Percentiles rank a stretch among this genome's conserved stretches.
Conservation (phyloP, 2,797 vertebrate genomes). For the Myripristis jacobus region DNA sequence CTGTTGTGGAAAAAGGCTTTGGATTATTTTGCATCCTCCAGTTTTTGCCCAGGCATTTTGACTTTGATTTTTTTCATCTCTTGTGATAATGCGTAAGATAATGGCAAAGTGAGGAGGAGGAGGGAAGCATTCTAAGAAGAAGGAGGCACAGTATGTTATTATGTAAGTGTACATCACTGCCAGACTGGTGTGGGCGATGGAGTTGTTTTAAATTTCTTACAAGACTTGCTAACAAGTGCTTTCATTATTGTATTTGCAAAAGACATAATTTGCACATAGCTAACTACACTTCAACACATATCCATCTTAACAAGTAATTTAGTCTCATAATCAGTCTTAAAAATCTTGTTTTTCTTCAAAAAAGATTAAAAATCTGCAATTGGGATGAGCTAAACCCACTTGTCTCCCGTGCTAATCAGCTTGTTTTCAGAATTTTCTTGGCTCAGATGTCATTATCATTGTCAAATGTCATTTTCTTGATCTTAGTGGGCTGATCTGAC, state of each 20-base stretch:
- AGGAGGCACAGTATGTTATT: slow-evolving; percentile 3
- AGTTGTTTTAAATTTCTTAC: slow-evolving; percentile 10
- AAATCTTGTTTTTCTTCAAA: no score
- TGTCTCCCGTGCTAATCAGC: no score
- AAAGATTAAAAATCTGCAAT: no score
- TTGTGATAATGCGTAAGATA: neutral
- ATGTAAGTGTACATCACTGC: slow-evolving; percentile 12
- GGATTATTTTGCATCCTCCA: slow-evolving; percentile 1
- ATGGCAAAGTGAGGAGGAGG: slow-evolving; percentile 1
- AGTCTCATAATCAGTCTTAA: no score
- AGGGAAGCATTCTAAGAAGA: neutral
- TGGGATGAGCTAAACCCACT: no score
- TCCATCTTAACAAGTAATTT: no score
- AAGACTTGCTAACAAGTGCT: slow-evolving; percentile 5
- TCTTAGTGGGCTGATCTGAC: no score
- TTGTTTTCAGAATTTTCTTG: no score
- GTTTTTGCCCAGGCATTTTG: neutral
- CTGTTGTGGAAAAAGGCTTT: slow-evolving; percentile 31
- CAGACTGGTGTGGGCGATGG: slow-evolving; percentile 14
- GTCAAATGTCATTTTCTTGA: no score
- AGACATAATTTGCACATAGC: neutral
- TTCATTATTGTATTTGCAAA: neutral
- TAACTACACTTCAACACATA: neutral
- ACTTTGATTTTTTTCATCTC: neutral
- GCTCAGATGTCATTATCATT: no score